Evolutionary conservation across 2,113 vertebrate genomes (phyloP), one percentile per base, ranked within the genome.

Genomic region (Corynorhinus townsendii): DNA sequence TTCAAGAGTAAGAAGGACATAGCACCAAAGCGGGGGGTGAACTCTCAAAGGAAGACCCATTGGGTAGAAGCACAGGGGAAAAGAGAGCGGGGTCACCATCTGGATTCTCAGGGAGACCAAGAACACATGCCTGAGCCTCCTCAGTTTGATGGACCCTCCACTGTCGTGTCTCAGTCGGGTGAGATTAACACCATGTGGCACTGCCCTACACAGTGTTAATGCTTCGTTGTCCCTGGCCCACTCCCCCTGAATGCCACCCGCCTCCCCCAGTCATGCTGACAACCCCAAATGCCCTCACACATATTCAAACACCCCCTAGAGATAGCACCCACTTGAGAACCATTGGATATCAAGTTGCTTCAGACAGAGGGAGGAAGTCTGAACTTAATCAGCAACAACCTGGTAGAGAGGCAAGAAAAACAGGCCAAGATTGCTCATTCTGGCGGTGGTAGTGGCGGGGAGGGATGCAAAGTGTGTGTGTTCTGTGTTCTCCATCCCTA

Each of bases 381-480:
- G 17, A 72, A 24, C 68, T 56, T 38, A 19, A 19, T 40, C 22
- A 38, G 5, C 11, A 84, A 6, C 3, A 3, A 40, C 26, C 20
- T 1, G 38, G 49, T 7, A 35, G 26, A 68, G 4, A 75, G 19
- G 2, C 19, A 22, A 47, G 52, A 72, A 7, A 47, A 5, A 12
- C 3, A 3, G 12, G 0, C 3, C 26, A 7, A 16, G 20, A 19
- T 26, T 28, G 69, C 6, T 69, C 35, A 5, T 16, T 16, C 7
- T 15, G 14, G 19, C 5, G 1, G 17, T 12, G 35, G 2, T 1
- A 3, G 9, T 7, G 7, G 8, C 2, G 9, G 17, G 10, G 5
- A 17, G 17, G 22, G 30, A 11, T 0, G 12, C 8, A 19, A 24
- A 40, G 6, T 1, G 1, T 3, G 2, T 28, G 7, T 28, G 8